These are phyloP conservation scores for Steinernema hermaphroditum DNA, from an alignment of 2,888 invertebrate genomes.

Conservation along the genomic window DNA sequence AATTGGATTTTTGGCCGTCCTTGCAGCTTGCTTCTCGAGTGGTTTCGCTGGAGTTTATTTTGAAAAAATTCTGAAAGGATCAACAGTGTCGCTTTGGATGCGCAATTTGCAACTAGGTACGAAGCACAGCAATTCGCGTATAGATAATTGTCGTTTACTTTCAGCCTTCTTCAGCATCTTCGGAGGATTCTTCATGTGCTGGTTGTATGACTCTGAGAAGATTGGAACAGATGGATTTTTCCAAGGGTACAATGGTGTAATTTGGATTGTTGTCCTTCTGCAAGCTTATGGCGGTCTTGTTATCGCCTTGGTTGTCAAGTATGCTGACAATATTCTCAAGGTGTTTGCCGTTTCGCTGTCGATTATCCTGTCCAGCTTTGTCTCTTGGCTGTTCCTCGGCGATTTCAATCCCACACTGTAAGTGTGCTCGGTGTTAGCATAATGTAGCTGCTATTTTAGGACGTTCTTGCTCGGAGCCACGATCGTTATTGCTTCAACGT, in stretches of 20 bases:
- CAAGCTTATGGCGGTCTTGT: constrained; percentile 71
- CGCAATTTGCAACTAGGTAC: constrained; percentile 70
- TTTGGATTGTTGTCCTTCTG: constrained; percentile 69
- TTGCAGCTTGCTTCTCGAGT: constrained; percentile 70
- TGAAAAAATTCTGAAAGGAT: constrained; percentile 71
- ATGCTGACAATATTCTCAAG: constrained; percentile 72
- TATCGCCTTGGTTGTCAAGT: constrained; percentile 71
- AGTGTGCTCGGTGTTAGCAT: constrained; percentile 36
- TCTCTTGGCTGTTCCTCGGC: constrained; percentile 69
- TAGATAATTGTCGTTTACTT: constrained; percentile 34
- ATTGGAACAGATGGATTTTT: constrained; percentile 69
- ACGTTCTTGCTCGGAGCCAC: constrained; percentile 69
- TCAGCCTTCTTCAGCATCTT: constrained; percentile 69
- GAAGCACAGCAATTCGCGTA: constrained; percentile 16
- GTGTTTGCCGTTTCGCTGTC: constrained; percentile 72
- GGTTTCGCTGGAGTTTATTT: constrained; percentile 72
- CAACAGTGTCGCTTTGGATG: constrained; percentile 69
- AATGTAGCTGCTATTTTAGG: constrained; percentile 59
- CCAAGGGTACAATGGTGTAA: constrained; percentile 69
- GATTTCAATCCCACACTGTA: constrained; percentile 69
- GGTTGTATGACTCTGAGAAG: constrained; percentile 67
- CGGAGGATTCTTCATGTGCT: constrained; percentile 68
- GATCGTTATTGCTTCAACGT: constrained; percentile 69
- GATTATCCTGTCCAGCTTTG: constrained; percentile 70
- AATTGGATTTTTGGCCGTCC: constrained; percentile 69